A percentile compares a stretch with the other conserved stretches of the same genome.
phyloP scores from a whole-genome alignment of 2,888 invertebrate genomes.

The Charanyca ferruginea region DNA sequence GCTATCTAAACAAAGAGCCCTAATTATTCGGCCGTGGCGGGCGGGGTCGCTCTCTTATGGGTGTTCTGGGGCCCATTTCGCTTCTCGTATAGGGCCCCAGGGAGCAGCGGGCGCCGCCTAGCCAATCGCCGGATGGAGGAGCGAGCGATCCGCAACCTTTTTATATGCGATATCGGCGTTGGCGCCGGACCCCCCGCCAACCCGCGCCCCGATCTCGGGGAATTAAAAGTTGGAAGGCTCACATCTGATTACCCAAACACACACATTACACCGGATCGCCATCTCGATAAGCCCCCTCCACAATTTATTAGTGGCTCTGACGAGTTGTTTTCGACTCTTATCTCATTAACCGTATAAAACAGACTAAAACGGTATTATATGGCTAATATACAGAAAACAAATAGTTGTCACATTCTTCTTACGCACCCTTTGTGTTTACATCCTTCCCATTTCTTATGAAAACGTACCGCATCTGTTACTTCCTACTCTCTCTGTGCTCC shows the following conservation, averaged over 20 bases:
- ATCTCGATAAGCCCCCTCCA: conserved; percentile 85
- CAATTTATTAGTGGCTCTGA: conserved; percentile 84
- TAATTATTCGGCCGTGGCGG: conserved; percentile 93
- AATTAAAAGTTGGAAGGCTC: conserved; percentile 89
- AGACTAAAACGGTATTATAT: conserved; percentile 64
- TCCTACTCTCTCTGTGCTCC: conserved; percentile 20
- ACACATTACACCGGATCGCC: conserved; percentile 85
- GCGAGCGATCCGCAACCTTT: conserved; percentile 91
- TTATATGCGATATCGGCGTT: conserved; percentile 90
- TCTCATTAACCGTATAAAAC: conserved; percentile 73
- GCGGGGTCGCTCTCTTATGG: conserved; percentile 93
- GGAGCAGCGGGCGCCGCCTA: conserved; percentile 92
- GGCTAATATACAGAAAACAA: conserved; percentile 56
- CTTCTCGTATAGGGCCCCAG: conserved; percentile 92
- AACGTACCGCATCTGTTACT: conserved; percentile 48
- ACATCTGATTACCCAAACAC: conserved; percentile 89
- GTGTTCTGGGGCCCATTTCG: conserved; percentile 93
- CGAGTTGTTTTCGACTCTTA: conserved; percentile 81
- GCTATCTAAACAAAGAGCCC: conserved; percentile 92
- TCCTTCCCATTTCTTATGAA: conserved; percentile 43
- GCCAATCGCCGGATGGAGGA: conserved; percentile 91
- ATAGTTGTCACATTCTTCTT: conserved; percentile 51
- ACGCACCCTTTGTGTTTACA: conserved; percentile 51
- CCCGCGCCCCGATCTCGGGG: conserved; percentile 78
- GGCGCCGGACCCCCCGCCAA: conserved; percentile 82